Base-by-base conservation (phyloP, 1,140 invertebrate genomes). In the Platyscapa corneri region DNA sequence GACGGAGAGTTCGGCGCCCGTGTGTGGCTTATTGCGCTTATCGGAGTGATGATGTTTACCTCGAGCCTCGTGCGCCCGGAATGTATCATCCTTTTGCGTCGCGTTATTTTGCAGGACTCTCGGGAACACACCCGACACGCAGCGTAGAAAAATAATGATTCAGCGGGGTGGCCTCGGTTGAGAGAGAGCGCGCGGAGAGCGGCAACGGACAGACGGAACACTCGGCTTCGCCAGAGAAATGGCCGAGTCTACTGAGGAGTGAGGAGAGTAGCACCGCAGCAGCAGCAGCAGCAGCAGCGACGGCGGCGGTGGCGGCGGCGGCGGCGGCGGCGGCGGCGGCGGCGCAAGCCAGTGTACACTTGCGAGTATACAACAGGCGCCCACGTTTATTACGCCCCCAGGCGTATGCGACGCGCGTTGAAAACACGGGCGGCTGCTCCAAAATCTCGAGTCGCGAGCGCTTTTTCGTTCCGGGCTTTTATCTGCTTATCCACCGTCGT, bases 31-130 rank as follows among this genome's bases (percentile, higher is more conserved):
- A 27, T 60, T 34, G 65, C 64, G 64, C 30, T 76, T 53, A 53
- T 53, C 20, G 27, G 39, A 27, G 46, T 34, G 75, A 42, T 76
- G n/a, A 20, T 87, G 91, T 91, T 92, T 93, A 93, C 93, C 93
- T 93, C 92, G 92, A 93, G 93, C 91, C 92, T 93, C 89, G 93
- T 93, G 77, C 93, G 93, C 90, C 92, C 93, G 91, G 92, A 93
- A 90, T 93, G 93, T 92, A 93, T 93, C 93, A 93, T 93, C 92
- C 93, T 93, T 93, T 93, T 93, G 90, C 93, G 93, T 92, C 92
- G 93, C 92, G 92, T 93, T 93, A 93, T 93, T 93, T 93, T 93
- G 92, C 90, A 90, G 92, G 89, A 89, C 87, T 92, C 90, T 90
- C 91, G 92, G 92, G 92, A 90, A 89, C 82, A 90, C 82, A 80